Evolutionary conservation across 2,797 vertebrate species (phyloP), one percentile per base, ranked within the genome.

Genomic region (Eulemur albifrons): DNA sequence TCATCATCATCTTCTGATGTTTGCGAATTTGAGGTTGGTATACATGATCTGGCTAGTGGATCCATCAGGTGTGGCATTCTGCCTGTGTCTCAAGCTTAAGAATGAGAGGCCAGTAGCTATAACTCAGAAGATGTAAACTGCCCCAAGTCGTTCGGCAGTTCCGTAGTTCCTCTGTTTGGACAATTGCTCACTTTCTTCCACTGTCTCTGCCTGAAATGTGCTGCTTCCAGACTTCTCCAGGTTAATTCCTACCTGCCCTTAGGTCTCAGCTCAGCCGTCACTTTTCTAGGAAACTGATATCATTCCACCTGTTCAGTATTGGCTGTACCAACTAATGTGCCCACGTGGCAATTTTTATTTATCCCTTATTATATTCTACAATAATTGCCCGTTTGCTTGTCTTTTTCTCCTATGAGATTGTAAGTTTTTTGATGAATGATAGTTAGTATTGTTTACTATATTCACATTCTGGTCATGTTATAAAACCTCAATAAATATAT

Each of bases 1-100:
- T 50, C n/a, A 2, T 48, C 92, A 50, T 93, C 70, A 30, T 77
- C 75, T 40, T 80, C 92, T 95, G 79, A 45, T 92, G 23, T 76
- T 59, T 67, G 11, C 40, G 94, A 45, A 86, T 69, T 75, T 83
- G 15, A 30, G 23, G 25, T 38, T 70, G 40, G 7, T 82, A 4
- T 38, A 48, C 70, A 87, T 86, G 69, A 79, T 92, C 69, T 94
- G 50, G 63, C 63, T 93, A 95, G 32, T 90, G 86, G 35, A 45
- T 40, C 69, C 73, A 40, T 88, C 72, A 48, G 30, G 21, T 79
- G 7, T 79, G 38, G 59, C 40, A 30, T 70, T 69, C 43, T 81
- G 72, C 82, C 67, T 93, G 0, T 80, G 20, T 87, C 63, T 76
- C 77, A 75, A 89, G 48, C 40, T 86, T 94, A 59, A 72, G 18